Conservation (phyloP, 2,113 vertebrate genomes). For the Phrynosoma platyrhinos region DNA sequence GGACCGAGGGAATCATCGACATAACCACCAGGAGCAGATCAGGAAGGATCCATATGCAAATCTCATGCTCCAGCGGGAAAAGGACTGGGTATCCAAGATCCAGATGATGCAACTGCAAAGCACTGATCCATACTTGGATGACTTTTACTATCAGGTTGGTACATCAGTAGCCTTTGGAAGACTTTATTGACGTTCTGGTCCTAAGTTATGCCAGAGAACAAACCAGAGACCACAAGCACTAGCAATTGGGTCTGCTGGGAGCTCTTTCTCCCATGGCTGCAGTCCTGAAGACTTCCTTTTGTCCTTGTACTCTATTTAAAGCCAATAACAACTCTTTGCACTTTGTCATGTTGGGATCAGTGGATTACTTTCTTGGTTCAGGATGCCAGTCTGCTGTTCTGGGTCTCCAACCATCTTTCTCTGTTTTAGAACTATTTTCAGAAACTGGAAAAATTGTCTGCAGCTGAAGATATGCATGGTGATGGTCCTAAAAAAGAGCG, state of each 20-base stretch:
- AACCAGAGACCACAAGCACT: neutral
- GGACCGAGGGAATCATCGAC: slow-evolving; percentile 83
- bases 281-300: neutral
- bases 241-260: neutral
- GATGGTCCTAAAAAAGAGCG: slow-evolving; percentile 89
- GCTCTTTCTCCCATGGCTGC: neutral
- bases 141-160: slow-evolving; percentile 93
- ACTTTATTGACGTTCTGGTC: fast-evolving
- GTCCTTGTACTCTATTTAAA: neutral
- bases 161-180: fast-evolving
- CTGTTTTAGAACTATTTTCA: slow-evolving; percentile 92
- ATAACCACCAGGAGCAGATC: slow-evolving; percentile 80
- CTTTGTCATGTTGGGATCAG: neutral
- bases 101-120: slow-evolving; percentile 99
- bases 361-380: neutral
- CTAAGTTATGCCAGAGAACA: neutral
- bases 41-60: slow-evolving; percentile 93
- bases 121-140: slow-evolving; percentile 96
- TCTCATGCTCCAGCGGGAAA: slow-evolving; percentile 95
- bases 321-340: neutral
- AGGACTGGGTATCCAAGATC: slow-evolving; percentile 97
- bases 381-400: neutral
- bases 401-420: slow-evolving; percentile 9
- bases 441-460: slow-evolving; percentile 93
- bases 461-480: slow-evolving; percentile 79